Base-by-base conservation (phyloP, 1,140 invertebrate genomes). In the Drosophila melanica region DNA sequence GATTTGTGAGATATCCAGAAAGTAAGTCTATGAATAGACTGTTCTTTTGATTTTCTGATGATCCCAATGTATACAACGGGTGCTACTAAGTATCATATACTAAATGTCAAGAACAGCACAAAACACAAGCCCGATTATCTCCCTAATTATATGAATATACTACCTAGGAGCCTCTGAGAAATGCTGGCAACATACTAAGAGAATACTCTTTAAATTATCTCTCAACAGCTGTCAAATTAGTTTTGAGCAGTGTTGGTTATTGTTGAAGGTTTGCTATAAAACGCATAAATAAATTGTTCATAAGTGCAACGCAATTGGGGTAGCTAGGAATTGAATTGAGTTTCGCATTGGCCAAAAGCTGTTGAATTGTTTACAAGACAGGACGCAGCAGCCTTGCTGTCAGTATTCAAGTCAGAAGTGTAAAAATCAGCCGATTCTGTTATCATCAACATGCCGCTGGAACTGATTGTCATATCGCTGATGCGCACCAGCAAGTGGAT, bases 391-490 rank as follows among this genome's bases (percentile, higher is more conserved):
- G 45, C 20, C 20, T 48, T 8, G 45, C 18, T 41, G 35, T 53
- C 27, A 37, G 10, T 11, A 10, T 20, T 12, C 3, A 20, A 11
- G 9, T 18, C n/a, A 53, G 5, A 37, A 18, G 30, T 33, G 9
- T 18, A 16, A 16, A 35, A 51, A 20, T 18, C 33, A 11, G 23
- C 10, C 27, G 4, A 27, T 39, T 50, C 12, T 16, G n/a, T 27
- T 30, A 41, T 3, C 35, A 9, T 47, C 6, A 42, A 1, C 18
- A 82, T 84, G 81, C 72, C 81, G 5, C 11, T 79, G 20, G 67
- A 82, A 39, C 58, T 76, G 20, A 58, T 84, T 7, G 9, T 80
- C 1, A 66, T 77, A 9, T 63, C 55, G 14, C 45, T 62, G 27
- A 6, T 59, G 14, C 64, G 55, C 8, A 14, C 11, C 6, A 20